phyloP scores from a whole-genome alignment of 92 coral and sea anemone genomes.

The Actinostola sp. region DNA sequence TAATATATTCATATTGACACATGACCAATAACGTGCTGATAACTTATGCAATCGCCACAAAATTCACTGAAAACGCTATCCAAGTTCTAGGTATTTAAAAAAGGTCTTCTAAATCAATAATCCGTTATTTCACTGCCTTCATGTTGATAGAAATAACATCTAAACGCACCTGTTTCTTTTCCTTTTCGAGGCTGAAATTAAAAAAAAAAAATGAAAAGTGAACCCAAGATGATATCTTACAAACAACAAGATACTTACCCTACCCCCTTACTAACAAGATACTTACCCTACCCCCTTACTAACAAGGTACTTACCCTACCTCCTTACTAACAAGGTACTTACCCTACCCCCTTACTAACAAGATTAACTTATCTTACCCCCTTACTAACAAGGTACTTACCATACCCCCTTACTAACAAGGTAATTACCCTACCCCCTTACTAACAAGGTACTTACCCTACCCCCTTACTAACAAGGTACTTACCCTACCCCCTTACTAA shows the following conservation, averaged over 20 bases:
- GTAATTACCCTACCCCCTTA: too few species aligned
- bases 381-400: slow-evolving; percentile 3
- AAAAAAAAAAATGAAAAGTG: background rate
- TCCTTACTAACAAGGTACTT: background rate
- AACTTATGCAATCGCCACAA: too few species aligned
- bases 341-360: slow-evolving; percentile 22
- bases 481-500: slow-evolving; percentile 21
- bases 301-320: too few species aligned
- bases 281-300: slow-evolving; percentile 27
- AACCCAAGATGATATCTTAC: background rate
- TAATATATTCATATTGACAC: too few species aligned
- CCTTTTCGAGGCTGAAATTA: slow-evolving; percentile 57
- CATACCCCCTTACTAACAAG: slow-evolving; percentile 16
- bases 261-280: background rate
- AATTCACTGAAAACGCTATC: too few species aligned
- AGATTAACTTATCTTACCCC: too few species aligned
- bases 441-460: slow-evolving; percentile 8
- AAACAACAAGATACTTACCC: slow-evolving; percentile 5
- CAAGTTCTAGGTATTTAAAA: background rate
- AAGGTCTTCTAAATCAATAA: too few species aligned
- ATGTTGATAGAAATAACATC: too few species aligned
- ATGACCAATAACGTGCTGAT: too few species aligned
- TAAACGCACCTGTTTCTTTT: slow-evolving; percentile 57
- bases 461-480: slow-evolving; percentile 7
- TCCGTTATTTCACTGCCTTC: too few species aligned